phyloP scores from a whole-genome alignment of 1,140 invertebrate species.

The Apis laboriosa region DNA sequence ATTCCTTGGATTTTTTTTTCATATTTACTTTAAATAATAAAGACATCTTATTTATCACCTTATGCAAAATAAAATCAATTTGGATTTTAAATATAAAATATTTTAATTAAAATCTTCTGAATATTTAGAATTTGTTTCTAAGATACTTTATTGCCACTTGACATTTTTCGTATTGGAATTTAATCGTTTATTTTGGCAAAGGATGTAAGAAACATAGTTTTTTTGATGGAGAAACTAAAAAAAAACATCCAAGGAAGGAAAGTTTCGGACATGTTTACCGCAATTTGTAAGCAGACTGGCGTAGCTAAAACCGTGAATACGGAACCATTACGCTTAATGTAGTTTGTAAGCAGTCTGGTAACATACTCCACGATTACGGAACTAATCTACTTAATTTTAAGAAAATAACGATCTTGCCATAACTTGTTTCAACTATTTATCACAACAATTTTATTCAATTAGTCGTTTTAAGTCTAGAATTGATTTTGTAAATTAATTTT shows the following conservation, averaged over 20 bases:
- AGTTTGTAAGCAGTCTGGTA: background rate
- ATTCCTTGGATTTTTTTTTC: no score
- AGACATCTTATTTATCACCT: no score
- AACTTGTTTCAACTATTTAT: background rate
- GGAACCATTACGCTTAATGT: slow-evolving; percentile 7
- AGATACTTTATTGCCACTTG: no score
- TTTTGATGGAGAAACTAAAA: background rate
- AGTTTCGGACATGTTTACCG: background rate
- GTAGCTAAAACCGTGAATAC: background rate
- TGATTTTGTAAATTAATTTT: background rate
- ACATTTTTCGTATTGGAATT: background rate
- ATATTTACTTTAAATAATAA: no score
- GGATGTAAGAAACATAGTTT: background rate
- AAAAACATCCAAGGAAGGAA: background rate
- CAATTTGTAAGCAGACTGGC: background rate
- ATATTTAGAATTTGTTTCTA: no score
- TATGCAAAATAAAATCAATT: no score
- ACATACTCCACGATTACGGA: background rate
- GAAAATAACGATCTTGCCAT: background rate
- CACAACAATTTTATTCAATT: background rate
- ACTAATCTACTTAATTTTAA: slow-evolving; percentile 1
- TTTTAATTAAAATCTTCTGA: no score
- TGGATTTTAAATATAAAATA: no score
- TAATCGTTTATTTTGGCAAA: background rate
- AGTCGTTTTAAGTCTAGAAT: background rate